A percentile compares a stretch with the other conserved stretches of the same genome.
These are phyloP conservation scores for Rana temporaria DNA, from an alignment of 2,113 vertebrate genomes.

Conservation along the genomic window DNA sequence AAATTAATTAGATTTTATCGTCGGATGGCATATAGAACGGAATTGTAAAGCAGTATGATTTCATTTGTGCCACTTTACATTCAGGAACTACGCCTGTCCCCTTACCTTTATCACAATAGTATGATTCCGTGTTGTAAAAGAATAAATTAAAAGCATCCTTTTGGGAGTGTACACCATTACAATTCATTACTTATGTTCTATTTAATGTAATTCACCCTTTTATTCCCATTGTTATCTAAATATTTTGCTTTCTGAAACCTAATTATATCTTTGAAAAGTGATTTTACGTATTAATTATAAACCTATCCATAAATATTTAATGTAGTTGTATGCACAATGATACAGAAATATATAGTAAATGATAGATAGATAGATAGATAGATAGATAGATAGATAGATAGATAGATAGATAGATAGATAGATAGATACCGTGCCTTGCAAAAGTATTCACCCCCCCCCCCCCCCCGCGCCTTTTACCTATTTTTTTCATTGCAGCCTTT, in stretches of 20 bases:
- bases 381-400: too few species aligned
- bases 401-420: too few species aligned
- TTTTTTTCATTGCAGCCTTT: too few species aligned
- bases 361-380: too few species aligned
- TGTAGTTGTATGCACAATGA: too few species aligned
- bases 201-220: neutral
- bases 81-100: neutral
- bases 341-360: too few species aligned
- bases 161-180: neutral
- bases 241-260: slow-evolving; percentile 17
- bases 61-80: neutral
- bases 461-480: too few species aligned
- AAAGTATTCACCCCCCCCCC: too few species aligned
- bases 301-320: slow-evolving; percentile 4
- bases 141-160: slow-evolving; percentile 24
- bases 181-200: slow-evolving; percentile 1
- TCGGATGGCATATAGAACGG: neutral
- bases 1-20: slow-evolving; percentile 4
- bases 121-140: neutral
- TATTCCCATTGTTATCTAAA: slow-evolving; percentile 15
- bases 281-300: slow-evolving; percentile 32
- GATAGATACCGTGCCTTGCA: too few species aligned
- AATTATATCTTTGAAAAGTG: slow-evolving; percentile 17
- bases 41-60: neutral
- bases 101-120: neutral